Conservation (phyloP, 2,888 invertebrate genomes). For the Pristionchus arcanus region DNA sequence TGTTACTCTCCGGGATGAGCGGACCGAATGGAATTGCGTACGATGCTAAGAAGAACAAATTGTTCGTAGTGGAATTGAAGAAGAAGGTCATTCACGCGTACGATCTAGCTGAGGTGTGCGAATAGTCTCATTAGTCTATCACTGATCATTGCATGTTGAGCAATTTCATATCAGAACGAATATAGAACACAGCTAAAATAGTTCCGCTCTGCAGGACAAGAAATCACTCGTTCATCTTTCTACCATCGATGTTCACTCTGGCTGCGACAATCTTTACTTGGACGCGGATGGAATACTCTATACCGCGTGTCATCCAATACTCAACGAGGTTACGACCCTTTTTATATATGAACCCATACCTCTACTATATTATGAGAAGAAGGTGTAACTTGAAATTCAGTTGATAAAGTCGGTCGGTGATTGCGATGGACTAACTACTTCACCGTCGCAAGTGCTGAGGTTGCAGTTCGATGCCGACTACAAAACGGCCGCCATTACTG, state of each 20-base stretch:
- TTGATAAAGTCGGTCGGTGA: not conserved
- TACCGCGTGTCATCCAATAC: conserved; percentile 39
- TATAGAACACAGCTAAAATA: too few species aligned
- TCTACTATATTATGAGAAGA: too few species aligned
- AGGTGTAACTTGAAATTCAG: not conserved
- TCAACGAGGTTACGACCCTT: not conserved
- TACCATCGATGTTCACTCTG: not conserved
- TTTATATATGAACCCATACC: not conserved
- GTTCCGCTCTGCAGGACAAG: not conserved
- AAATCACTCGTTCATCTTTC: conserved; percentile 14
- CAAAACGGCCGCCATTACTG: not conserved
- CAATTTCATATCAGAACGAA: too few species aligned
- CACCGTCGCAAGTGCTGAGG: not conserved
- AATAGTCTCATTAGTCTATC: not conserved
- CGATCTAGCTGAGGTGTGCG: conserved; percentile 56
- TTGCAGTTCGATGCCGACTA: not conserved
- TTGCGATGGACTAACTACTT: not conserved
- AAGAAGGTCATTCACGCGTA: conserved; percentile 61
- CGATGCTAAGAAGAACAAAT: conserved; percentile 59
- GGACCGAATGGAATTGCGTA: conserved; percentile 66
- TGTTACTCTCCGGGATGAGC: not conserved
- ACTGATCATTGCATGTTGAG: too few species aligned
- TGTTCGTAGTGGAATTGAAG: conserved; percentile 64
- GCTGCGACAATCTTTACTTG: conserved; percentile 37
- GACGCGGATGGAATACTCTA: not conserved